Evolutionary conservation across 2,888 invertebrate genomes (phyloP).

Genomic region (Disparrhopalites patrizii): DNA sequence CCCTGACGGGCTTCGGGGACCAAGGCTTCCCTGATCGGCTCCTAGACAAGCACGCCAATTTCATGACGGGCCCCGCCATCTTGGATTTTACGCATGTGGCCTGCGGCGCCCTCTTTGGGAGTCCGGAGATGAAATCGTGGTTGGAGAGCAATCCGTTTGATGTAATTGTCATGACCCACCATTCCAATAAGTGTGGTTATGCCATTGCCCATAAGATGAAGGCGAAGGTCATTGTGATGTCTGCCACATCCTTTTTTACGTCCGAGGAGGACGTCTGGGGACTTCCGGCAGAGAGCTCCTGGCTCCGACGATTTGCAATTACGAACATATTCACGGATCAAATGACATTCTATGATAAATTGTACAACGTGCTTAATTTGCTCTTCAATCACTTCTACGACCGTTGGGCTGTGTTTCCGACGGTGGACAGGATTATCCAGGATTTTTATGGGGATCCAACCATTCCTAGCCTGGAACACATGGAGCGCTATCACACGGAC

Average conservation of each 20-base stretch:
- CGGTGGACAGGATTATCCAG: background rate
- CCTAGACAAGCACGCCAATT: background rate
- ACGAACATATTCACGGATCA: background rate
- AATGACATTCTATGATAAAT: background rate
- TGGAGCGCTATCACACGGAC: conserved; percentile 64
- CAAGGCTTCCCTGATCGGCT: background rate
- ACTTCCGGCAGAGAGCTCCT: background rate
- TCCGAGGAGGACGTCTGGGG: background rate
- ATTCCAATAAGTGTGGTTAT: background rate
- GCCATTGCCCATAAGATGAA: background rate
- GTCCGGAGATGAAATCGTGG: conserved; percentile 4
- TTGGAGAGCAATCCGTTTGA: background rate
- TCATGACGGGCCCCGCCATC: background rate
- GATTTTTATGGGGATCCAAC: conserved; percentile 48
- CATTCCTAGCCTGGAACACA: conserved; percentile 64
- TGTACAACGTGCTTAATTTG: background rate
- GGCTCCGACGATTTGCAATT: background rate
- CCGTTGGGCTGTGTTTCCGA: background rate
- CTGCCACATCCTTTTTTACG: background rate
- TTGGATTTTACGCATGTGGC: background rate
- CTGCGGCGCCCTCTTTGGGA: background rate
- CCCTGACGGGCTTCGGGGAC: background rate
- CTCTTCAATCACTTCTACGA: background rate
- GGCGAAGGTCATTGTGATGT: background rate
- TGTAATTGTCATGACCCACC: background rate